Percentiles rank a stretch among this genome's conserved stretches.
These are phyloP conservation scores for Pygocentrus nattereri DNA, from an alignment of 2,797 vertebrate species.

Conservation along the genomic window DNA sequence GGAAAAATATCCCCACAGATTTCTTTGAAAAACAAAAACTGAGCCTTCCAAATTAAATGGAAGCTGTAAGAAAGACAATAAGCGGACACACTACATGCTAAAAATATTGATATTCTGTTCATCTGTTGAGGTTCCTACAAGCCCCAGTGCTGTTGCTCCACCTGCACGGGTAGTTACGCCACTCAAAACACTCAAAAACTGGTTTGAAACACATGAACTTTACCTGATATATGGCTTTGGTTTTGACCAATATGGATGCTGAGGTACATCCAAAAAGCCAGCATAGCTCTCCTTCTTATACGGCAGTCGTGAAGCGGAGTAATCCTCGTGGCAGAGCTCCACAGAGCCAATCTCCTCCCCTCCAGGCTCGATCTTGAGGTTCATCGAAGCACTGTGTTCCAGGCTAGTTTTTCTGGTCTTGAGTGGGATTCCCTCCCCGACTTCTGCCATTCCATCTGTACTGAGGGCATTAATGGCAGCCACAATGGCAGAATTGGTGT, in stretches of 20 bases:
- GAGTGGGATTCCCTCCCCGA: slow-evolving; percentile 89
- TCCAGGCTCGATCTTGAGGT: slow-evolving; percentile 90
- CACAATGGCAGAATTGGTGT: slow-evolving; percentile 96
- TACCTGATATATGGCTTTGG: slow-evolving; percentile 94
- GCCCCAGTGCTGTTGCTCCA: no score
- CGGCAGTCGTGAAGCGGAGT: slow-evolving; percentile 77
- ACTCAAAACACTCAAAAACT: not conserved
- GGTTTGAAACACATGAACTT: slow-evolving; percentile 37
- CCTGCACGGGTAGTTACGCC: not conserved
- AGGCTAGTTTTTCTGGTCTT: slow-evolving; percentile 90
- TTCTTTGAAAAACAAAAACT: no score
- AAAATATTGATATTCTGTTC: no score
- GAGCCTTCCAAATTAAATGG: no score
- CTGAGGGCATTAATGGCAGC: slow-evolving; percentile 96
- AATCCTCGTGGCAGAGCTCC: slow-evolving; percentile 85
- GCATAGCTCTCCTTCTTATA: slow-evolving; percentile 89
- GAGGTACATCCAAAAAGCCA: slow-evolving; percentile 92
- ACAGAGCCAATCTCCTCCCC: slow-evolving; percentile 83
- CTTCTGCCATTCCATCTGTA: slow-evolving; percentile 89
- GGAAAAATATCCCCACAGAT: no score
- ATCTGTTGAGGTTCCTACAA: no score
- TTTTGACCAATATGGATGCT: slow-evolving; percentile 92
- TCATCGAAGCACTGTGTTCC: slow-evolving; percentile 83
- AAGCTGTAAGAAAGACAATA: no score
- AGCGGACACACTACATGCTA: no score